Conservation (phyloP, 2,888 invertebrate genomes). For the Cordilura impudica region DNA sequence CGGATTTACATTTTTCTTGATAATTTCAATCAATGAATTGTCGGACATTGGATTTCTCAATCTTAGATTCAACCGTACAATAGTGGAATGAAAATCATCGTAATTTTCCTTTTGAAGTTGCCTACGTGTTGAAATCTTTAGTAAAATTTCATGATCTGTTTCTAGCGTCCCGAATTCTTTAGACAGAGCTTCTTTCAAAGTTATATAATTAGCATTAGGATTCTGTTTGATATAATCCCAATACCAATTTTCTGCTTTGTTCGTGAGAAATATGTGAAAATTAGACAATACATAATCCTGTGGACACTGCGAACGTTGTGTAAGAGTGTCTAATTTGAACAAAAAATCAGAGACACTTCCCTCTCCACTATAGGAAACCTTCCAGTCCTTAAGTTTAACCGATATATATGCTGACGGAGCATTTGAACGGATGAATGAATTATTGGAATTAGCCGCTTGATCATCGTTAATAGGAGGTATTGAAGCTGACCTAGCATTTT, state of each 20-base stretch:
- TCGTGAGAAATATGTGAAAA: background rate
- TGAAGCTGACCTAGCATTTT: too few species aligned
- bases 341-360: background rate
- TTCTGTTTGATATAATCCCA: too few species aligned
- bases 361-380: background rate
- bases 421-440: background rate
- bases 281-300: background rate
- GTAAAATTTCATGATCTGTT: slow-evolving; percentile 2
- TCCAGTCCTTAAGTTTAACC: background rate
- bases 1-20: slow-evolving; percentile 11
- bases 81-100: slow-evolving; percentile 8
- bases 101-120: slow-evolving; percentile 13
- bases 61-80: background rate
- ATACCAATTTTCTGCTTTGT: slow-evolving; percentile 23
- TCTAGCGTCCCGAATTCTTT: slow-evolving; percentile 21
- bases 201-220: too few species aligned
- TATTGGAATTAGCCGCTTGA: too few species aligned
- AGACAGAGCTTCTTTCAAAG: too few species aligned
- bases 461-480: too few species aligned
- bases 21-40: background rate
- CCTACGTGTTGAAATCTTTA: background rate
- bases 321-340: background rate
- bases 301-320: background rate
- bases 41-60: background rate
- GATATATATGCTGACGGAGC: background rate